Percentiles rank a stretch among this genome's conserved stretches.
Evolutionary conservation across 2,113 vertebrate genomes (phyloP).

Genomic region (Neodon shergylaensis): DNA sequence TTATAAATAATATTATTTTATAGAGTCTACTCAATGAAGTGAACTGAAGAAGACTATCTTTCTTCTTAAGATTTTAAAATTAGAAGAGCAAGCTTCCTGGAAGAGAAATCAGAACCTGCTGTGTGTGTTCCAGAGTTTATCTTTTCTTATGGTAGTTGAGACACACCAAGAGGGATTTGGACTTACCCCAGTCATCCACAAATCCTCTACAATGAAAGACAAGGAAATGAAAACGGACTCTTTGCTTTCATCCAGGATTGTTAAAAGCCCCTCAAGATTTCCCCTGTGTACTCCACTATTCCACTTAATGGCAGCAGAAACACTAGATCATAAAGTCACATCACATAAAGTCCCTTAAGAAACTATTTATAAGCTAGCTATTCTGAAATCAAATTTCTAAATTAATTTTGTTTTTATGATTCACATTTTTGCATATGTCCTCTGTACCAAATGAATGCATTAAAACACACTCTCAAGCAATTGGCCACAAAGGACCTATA

Average conservation of each 20-base stretch:
- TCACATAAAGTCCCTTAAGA: neutral
- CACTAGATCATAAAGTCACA: neutral
- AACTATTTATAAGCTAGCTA: neutral
- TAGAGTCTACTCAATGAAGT: conserved; percentile 20
- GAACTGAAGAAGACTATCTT: conserved; percentile 34
- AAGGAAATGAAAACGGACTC: conserved; percentile 38
- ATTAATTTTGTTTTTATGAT: conserved; percentile 39
- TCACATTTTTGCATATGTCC: conserved; percentile 21
- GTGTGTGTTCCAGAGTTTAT: conserved; percentile 29
- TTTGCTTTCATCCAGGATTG: conserved; percentile 29
- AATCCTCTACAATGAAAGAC: conserved; percentile 44
- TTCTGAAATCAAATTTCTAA: conserved; percentile 40
- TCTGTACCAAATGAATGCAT: neutral
- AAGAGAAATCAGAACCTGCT: conserved; percentile 43
- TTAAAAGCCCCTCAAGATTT: conserved; percentile 19
- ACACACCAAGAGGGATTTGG: neutral
- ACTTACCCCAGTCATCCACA: conserved; percentile 41
- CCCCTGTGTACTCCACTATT: neutral
- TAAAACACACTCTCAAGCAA: neutral
- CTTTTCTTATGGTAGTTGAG: neutral
- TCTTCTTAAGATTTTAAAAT: neutral
- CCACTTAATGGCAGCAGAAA: neutral
- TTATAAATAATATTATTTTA: conserved; percentile 46
- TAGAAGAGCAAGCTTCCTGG: neutral
- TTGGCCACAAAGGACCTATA: neutral